Conservation (phyloP, 2,888 invertebrate genomes). For the Strigamia crassipes region DNA sequence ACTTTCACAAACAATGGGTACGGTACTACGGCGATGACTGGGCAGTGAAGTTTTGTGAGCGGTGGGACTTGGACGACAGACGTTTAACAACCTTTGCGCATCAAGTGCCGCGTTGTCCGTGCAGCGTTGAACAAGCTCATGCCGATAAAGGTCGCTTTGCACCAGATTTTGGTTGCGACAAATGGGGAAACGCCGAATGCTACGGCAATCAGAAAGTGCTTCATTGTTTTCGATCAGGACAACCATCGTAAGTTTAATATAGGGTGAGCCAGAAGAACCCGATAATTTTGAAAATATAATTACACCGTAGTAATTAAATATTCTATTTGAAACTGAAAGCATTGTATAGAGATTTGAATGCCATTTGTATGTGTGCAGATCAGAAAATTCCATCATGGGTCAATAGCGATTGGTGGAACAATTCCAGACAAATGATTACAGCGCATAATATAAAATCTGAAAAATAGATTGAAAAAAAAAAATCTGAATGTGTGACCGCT, state of each 20-base stretch:
- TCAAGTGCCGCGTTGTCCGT: conserved; percentile 77
- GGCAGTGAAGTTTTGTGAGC: conserved; percentile 82
- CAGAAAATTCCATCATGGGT: too few relatives aligned
- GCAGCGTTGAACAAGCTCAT: conserved; percentile 85
- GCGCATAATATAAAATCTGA: too few relatives aligned
- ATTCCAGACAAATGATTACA: too few relatives aligned
- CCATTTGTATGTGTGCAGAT: too few relatives aligned
- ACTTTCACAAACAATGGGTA: conserved; percentile 88
- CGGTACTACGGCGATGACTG: conserved; percentile 76
- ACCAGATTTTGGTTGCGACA: conserved; percentile 88
- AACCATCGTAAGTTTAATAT: conserved; percentile 86
- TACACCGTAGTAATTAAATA: too few relatives aligned
- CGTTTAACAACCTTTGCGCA: conserved; percentile 82
- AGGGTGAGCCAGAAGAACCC: too few relatives aligned
- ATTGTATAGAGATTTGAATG: too few relatives aligned
- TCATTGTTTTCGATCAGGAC: conserved; percentile 90
- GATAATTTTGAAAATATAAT: too few relatives aligned
- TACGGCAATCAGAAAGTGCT: conserved; percentile 85
- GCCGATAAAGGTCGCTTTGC: conserved; percentile 89
- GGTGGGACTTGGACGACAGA: conserved; percentile 86
- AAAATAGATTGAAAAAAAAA: too few relatives aligned
- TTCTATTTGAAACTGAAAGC: too few relatives aligned
- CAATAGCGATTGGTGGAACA: too few relatives aligned
- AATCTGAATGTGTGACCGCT: too few relatives aligned
- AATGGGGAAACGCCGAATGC: conserved; percentile 84